These are phyloP conservation scores for Pristionchus pacificus DNA, from an alignment of 1,140 invertebrate genomes.

Conservation along the genomic window DNA sequence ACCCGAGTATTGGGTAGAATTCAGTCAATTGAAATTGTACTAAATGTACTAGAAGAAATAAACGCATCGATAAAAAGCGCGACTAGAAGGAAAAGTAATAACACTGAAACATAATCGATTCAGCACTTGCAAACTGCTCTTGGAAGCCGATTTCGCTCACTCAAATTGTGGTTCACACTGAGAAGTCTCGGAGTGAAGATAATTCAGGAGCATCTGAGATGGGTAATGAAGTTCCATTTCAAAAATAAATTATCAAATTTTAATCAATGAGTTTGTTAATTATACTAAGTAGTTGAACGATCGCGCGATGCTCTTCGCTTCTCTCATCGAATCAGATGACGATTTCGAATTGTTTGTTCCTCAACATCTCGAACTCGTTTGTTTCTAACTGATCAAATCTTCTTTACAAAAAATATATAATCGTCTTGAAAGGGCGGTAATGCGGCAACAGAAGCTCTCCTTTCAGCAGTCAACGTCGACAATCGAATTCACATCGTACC, in stretches of 20 bases:
- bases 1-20: constrained; percentile 63
- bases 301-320: constrained; percentile 56
- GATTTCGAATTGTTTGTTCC: constrained; percentile 73
- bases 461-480: constrained; percentile 72
- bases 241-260: constrained; percentile 1
- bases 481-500: constrained; percentile 80
- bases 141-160: constrained; percentile 78
- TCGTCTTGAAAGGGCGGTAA: constrained; percentile 66
- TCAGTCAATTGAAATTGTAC: neutral
- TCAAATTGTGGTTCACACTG: constrained; percentile 91
- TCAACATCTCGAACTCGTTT: constrained; percentile 76
- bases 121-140: constrained; percentile 90
- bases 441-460: constrained; percentile 69
- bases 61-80: no score
- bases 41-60: neutral
- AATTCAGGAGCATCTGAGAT: constrained; percentile 73
- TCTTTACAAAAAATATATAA: constrained; percentile 40
- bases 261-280: no score
- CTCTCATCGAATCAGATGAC: constrained; percentile 37
- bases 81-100: no score
- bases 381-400: constrained; percentile 69
- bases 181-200: constrained; percentile 76
- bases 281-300: constrained; percentile 51
- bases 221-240: constrained; percentile 56
- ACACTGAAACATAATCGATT: no score